Evolutionary conservation across 2,888 invertebrate species (phyloP), one percentile per base, ranked within the genome.

Genomic region (Aproaerema taeniolella): DNA sequence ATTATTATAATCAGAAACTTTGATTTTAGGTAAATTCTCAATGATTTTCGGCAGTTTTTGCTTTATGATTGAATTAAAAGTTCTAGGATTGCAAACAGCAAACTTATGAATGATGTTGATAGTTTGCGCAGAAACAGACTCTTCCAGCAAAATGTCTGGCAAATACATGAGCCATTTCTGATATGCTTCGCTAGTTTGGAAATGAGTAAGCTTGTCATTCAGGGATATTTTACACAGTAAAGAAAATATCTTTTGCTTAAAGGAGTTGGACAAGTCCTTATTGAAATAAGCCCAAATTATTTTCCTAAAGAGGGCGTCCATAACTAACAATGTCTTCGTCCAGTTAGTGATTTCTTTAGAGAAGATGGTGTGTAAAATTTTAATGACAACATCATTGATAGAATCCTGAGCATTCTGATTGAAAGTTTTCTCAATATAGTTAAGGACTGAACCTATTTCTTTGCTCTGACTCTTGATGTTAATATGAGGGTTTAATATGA

Each of bases 21-120:
- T n/a, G n/a, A n/a, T n/a, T n/a, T 55, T 64, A 1, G 87, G 87
- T 31, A 87, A 59, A 54, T 86, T 86, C 40, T 62, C 51, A 39
- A 91, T 66, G 28, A 91, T 87, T 9, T 65, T 53, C 0, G 61
- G 45, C 7, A 88, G 54, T 31, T 83, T 76, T 1, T 77, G 66
- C 29, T 75, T 71, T 1, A 91, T 57, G 0, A 87, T 75, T 4
- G 61, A 46, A 49, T 89, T 80, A 45, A 91, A 90, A 8, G 70
- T 63, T 10, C 40, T 43, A 55, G 89, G 89, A 46, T 82, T 87
- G 38, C 87, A 85, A 35, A 89, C 86, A 12, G 90, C 89, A 60
- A 92, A 86, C 46, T 85, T 80, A 10, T 89, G 85, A 45, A 92
- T 72, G 4, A 88, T 88, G 39, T 88, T 59, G n/a, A 91, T 61